These are phyloP conservation scores for Mythimna loreyi DNA, from an alignment of 2,888 invertebrate species.

Conservation along the genomic window DNA sequence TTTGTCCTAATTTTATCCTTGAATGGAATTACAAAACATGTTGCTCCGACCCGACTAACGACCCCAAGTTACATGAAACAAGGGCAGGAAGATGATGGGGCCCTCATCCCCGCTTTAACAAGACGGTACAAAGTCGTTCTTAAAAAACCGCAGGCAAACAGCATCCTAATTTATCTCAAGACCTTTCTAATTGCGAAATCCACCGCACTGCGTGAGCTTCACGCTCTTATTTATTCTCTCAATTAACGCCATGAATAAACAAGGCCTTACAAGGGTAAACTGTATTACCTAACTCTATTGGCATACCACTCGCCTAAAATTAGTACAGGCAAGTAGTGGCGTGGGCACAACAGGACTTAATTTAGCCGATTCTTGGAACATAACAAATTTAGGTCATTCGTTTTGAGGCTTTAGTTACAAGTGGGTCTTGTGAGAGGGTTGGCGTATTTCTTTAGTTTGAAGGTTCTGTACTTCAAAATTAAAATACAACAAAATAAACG, in stretches of 20 bases:
- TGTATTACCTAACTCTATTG: conserved; percentile 34
- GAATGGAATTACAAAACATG: not conserved
- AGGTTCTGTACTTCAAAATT: not conserved
- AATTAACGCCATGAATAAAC: conserved; percentile 55
- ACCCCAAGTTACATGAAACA: not conserved
- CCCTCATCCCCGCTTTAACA: not conserved
- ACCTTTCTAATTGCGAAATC: conserved; percentile 29
- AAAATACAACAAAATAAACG: too few species aligned
- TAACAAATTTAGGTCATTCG: conserved; percentile 56
- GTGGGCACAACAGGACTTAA: conserved; percentile 54
- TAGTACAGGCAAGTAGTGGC: conserved; percentile 43
- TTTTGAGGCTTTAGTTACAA: conserved; percentile 30
- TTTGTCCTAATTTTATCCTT: not conserved
- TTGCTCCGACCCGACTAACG: too few species aligned
- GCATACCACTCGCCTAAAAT: conserved; percentile 51
- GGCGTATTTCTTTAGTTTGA: conserved; percentile 18
- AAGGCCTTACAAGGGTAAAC: conserved; percentile 29
- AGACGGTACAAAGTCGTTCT: not conserved
- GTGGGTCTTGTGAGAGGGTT: conserved; percentile 13
- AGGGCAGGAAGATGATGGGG: not conserved
- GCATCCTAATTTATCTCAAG: conserved; percentile 21
- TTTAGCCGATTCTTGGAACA: conserved; percentile 55
- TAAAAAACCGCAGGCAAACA: conserved; percentile 22
- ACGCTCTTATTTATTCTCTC: conserved; percentile 45
- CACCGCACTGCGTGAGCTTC: conserved; percentile 28